These are phyloP conservation scores for Micropoecilia bifurca DNA, from an alignment of 2,797 vertebrate genomes.

Conservation along the genomic window DNA sequence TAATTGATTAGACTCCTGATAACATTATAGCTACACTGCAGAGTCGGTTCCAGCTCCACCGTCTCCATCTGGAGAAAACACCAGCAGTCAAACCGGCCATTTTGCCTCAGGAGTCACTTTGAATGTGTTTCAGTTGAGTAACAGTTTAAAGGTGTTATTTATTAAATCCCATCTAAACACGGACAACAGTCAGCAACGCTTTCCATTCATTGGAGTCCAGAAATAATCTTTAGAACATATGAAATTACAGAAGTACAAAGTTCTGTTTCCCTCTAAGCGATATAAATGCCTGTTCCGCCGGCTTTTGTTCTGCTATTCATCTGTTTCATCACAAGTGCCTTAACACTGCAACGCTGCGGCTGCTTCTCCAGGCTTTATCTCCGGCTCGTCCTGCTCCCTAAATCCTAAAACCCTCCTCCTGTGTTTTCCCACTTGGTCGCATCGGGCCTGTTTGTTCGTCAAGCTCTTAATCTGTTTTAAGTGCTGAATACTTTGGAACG, in stretches of 20 bases:
- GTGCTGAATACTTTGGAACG: constrained; percentile 77
- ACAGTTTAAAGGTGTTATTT: constrained; percentile 9
- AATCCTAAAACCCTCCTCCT: constrained; percentile 66
- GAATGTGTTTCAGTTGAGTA: constrained; percentile 17
- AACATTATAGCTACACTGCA: background rate
- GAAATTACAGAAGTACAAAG: constrained; percentile 21
- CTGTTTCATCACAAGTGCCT: constrained; percentile 54
- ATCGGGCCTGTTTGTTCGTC: constrained; percentile 68
- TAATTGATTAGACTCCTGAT: background rate
- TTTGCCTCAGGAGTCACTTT: constrained; percentile 11
- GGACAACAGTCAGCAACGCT: constrained; percentile 16
- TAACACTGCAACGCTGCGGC: constrained; percentile 65
- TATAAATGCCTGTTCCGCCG: constrained; percentile 26
- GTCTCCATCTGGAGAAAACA: constrained; percentile 14
- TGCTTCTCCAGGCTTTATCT: constrained; percentile 62
- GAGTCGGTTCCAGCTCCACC: constrained; percentile 31
- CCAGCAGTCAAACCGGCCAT: background rate
- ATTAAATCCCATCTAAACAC: constrained; percentile 21
- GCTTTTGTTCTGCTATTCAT: constrained; percentile 59
- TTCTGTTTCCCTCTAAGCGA: constrained; percentile 24
- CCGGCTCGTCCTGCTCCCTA: constrained; percentile 62
- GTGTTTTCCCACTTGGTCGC: constrained; percentile 61
- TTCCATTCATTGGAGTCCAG: constrained; percentile 31
- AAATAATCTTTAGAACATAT: constrained; percentile 34
- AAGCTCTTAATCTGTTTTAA: constrained; percentile 83